A percentile compares a stretch with the other conserved stretches of the same genome.
These are phyloP conservation scores for Drosophila atripex DNA, from an alignment of 2,888 invertebrate genomes.

Conservation along the genomic window DNA sequence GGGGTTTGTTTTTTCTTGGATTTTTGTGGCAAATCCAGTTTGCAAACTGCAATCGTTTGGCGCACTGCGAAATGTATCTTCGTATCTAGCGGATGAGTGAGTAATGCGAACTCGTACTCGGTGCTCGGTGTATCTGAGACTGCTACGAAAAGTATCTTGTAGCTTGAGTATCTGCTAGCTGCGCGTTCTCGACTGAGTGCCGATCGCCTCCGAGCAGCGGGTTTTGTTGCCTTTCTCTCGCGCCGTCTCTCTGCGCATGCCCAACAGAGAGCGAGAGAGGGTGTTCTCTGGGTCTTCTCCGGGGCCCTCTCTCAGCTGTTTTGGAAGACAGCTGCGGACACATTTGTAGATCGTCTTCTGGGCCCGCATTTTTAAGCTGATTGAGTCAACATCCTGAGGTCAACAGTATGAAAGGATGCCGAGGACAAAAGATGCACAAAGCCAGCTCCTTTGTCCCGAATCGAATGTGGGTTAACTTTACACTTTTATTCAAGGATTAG, in stretches of 20 bases:
- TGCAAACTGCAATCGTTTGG: slow-evolving; percentile 60
- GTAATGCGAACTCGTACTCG: slow-evolving; percentile 32
- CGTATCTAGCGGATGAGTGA: slow-evolving; percentile 42
- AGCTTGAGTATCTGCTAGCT: slow-evolving; percentile 29
- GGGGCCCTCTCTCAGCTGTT: slow-evolving; percentile 17
- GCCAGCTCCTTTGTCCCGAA: slow-evolving; percentile 15
- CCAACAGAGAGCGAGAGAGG: background rate
- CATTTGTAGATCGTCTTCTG: slow-evolving; percentile 28
- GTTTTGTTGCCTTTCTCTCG: slow-evolving; percentile 65
- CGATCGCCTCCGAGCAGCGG: slow-evolving; percentile 62
- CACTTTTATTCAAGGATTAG: slow-evolving; percentile 28
- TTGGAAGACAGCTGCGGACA: slow-evolving; percentile 51
- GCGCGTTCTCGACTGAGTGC: slow-evolving; percentile 69
- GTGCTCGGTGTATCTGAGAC: slow-evolving; percentile 1
- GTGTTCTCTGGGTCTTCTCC: background rate
- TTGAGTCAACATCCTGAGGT: slow-evolving; percentile 38
- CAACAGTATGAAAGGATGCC: slow-evolving; percentile 12
- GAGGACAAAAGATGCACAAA: background rate
- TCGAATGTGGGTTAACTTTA: slow-evolving; percentile 40
- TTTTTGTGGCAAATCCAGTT: slow-evolving; percentile 71
- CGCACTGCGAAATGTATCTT: slow-evolving; percentile 42
- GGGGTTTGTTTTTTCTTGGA: slow-evolving; percentile 29
- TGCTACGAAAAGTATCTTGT: slow-evolving; percentile 5
- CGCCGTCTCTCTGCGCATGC: slow-evolving; percentile 6
- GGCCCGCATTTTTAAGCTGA: slow-evolving; percentile 38